These are phyloP conservation scores for Mesoligia furuncula DNA, from an alignment of 2,888 invertebrate genomes.

Conservation along the genomic window DNA sequence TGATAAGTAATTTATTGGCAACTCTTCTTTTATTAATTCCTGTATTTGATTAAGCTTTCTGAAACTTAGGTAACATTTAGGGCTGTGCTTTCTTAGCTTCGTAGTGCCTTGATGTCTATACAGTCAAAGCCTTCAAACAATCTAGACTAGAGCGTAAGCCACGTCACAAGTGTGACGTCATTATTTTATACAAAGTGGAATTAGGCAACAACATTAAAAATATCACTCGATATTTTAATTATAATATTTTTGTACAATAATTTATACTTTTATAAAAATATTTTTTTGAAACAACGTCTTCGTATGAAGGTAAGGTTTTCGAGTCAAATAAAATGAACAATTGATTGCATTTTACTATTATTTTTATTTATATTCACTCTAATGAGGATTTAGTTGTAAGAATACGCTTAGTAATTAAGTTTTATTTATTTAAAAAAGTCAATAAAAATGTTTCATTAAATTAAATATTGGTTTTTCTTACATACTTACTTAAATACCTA, in stretches of 20 bases:
- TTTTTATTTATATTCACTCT: conserved; percentile 80
- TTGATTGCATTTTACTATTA: conserved; percentile 83
- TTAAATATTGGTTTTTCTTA: conserved; percentile 51
- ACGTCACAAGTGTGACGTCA: conserved; percentile 23
- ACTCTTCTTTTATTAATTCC: conserved; percentile 10
- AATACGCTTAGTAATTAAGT: conserved; percentile 87
- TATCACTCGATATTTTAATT: conserved; percentile 57
- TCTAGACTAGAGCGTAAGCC: conserved; percentile 19
- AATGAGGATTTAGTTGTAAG: conserved; percentile 81
- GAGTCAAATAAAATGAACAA: conserved; percentile 70
- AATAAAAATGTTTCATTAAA: conserved; percentile 86
- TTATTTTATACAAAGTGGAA: conserved; percentile 29
- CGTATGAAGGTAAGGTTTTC: conserved; percentile 28
- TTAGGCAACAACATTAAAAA: conserved; percentile 42
- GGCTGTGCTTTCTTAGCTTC: conserved; percentile 70
- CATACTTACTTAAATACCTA: conserved; percentile 4
- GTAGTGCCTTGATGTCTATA: conserved; percentile 59
- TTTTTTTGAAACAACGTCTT: conserved; percentile 44
- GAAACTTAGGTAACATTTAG: conserved; percentile 56
- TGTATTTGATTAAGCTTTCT: conserved; percentile 16
- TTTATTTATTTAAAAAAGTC: conserved; percentile 90
- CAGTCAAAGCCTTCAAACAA: conserved; percentile 39
- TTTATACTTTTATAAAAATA: conserved; percentile 48
- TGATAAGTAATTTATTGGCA: conserved; percentile 10
- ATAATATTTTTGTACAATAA: conserved; percentile 61